Evolutionary conservation across 2,888 invertebrate species (phyloP).

Genomic region (Chymomyza caudatula): DNA sequence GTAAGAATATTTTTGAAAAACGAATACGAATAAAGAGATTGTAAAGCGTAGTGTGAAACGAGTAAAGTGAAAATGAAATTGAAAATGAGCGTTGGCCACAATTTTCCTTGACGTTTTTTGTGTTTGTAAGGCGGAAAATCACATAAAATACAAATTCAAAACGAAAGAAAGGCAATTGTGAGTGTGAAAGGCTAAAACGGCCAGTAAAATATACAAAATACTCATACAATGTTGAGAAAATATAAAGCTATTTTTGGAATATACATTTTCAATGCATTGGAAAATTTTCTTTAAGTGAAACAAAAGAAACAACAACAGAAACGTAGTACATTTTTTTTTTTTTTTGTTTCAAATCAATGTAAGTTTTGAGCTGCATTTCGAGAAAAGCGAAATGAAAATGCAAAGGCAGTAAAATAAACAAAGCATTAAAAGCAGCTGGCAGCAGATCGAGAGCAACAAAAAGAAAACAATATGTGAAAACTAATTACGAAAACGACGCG

Average conservation of each 20-base stretch:
- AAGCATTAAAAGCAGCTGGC: constrained; percentile 28
- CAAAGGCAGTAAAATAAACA: not conserved
- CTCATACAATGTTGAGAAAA: constrained; percentile 61
- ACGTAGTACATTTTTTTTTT: constrained; percentile 6
- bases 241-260: constrained; percentile 69
- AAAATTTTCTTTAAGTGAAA: constrained; percentile 41
- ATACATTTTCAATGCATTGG: constrained; percentile 63
- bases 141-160: constrained; percentile 29
- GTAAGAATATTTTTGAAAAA: constrained; percentile 36
- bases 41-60: constrained; percentile 36
- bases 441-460: constrained; percentile 25
- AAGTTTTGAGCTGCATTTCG: not conserved
- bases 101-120: constrained; percentile 57
- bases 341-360: not conserved
- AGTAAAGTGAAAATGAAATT: constrained; percentile 59
- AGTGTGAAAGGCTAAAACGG: constrained; percentile 38
- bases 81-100: constrained; percentile 64
- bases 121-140: constrained; percentile 55
- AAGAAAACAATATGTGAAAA: constrained; percentile 16
- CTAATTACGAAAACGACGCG: constrained; percentile 5
- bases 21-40: not conserved
- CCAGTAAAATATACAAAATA: constrained; percentile 32
- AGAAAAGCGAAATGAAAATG: constrained; percentile 4
- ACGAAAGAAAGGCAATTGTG: constrained; percentile 61
- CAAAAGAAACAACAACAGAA: constrained; percentile 16